Percentiles rank a stretch among this genome's conserved stretches.
These are phyloP conservation scores for Phalacrocorax carbo DNA, from an alignment of 2,113 vertebrate species.

Conservation along the genomic window DNA sequence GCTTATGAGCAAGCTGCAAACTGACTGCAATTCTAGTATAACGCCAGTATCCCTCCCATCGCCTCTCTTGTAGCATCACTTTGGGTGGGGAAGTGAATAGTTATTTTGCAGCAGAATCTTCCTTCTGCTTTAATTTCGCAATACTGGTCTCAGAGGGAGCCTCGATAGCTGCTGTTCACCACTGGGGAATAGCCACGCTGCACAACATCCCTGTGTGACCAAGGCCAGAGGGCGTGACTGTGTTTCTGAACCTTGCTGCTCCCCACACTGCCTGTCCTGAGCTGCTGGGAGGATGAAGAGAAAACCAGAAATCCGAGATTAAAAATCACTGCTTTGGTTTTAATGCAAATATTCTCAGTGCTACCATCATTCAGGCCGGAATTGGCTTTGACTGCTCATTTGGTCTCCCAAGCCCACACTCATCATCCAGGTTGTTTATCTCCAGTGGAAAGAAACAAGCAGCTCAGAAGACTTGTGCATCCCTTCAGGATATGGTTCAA, in stretches of 20 bases:
- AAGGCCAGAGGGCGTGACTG: rapidly evolving
- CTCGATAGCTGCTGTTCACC: rapidly evolving
- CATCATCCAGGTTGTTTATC: background rate
- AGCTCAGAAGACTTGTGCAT: background rate
- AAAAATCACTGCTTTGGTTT: background rate
- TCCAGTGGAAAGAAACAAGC: background rate
- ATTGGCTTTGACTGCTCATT: background rate
- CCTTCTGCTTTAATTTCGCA: background rate
- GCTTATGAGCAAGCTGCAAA: background rate
- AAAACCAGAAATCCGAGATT: background rate
- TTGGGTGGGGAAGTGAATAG: background rate
- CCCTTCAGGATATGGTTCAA: background rate
- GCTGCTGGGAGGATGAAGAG: background rate
- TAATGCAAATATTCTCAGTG: background rate
- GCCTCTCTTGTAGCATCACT: background rate
- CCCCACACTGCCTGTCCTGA: background rate
- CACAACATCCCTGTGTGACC: background rate
- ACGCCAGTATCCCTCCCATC: rapidly evolving
- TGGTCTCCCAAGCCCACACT: background rate
- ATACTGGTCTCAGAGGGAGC: background rate
- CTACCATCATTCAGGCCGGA: background rate
- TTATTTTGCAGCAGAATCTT: background rate
- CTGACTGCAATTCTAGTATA: background rate
- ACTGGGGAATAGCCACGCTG: background rate
- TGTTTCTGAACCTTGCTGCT: background rate